Evolutionary conservation across 64 coral and sea anemone species (phyloP).

Genomic region (Acropora yongei): DNA sequence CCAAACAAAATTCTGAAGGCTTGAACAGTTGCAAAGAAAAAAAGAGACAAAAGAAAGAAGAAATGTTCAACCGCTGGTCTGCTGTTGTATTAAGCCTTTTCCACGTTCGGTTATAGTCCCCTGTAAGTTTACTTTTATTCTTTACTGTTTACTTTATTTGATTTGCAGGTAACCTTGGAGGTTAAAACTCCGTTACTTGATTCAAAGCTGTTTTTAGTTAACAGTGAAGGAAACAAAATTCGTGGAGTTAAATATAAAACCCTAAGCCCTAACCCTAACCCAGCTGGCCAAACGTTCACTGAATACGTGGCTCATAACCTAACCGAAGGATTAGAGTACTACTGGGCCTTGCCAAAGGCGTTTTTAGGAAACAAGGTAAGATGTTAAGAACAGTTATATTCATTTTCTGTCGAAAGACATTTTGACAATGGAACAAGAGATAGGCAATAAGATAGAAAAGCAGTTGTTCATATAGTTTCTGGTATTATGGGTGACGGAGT

Average conservation of each 20-base stretch:
- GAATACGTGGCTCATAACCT: not conserved
- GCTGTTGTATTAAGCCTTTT: too few relatives aligned
- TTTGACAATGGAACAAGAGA: too few relatives aligned
- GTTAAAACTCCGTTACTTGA: not conserved
- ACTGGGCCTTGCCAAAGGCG: conserved; percentile 54
- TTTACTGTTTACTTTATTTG: not conserved
- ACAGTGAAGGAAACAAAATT: not conserved
- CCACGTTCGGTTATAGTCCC: too few relatives aligned
- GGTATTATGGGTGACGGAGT: too few relatives aligned
- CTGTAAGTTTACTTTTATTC: not conserved
- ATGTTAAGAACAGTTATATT: not conserved
- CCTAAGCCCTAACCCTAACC: too few relatives aligned
- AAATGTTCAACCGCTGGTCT: too few relatives aligned
- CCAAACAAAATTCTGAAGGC: too few relatives aligned
- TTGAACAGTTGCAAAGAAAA: too few relatives aligned
- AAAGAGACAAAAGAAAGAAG: too few relatives aligned
- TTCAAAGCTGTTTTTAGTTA: not conserved
- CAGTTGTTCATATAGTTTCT: too few relatives aligned
- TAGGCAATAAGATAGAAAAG: too few relatives aligned
- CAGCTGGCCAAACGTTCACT: not conserved
- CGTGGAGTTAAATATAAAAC: not conserved
- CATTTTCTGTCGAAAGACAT: too few relatives aligned
- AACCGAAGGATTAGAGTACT: not conserved
- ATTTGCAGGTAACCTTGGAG: not conserved
- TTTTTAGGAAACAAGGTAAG: conserved; percentile 73